Percentiles rank a stretch among this genome's conserved stretches.
Evolutionary conservation across 2,113 vertebrate species (phyloP).

Genomic region (Tauraco erythrolophus): DNA sequence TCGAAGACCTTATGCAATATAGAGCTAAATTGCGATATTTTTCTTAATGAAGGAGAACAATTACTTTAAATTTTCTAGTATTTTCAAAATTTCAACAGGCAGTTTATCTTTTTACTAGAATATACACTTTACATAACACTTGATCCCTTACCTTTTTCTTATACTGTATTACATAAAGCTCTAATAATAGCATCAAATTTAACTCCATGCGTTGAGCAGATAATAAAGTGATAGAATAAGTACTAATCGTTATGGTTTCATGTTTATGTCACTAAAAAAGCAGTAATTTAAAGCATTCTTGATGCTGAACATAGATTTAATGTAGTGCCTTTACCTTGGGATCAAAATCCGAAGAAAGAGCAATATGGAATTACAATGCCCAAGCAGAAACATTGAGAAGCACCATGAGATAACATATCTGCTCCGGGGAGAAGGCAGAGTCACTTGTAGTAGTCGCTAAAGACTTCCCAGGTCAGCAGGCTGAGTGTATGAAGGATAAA

Average conservation of each 20-base stretch:
- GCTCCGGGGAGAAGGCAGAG: neutral
- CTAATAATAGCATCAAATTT: neutral
- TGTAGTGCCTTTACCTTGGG: neutral
- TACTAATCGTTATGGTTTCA: neutral
- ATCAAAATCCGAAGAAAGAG: neutral
- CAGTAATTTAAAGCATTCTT: neutral
- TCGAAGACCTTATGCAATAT: neutral
- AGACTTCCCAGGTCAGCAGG: neutral
- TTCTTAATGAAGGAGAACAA: neutral
- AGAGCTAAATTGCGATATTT: neutral
- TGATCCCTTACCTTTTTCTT: neutral
- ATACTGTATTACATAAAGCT: neutral
- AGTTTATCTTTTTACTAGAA: neutral
- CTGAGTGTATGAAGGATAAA: neutral
- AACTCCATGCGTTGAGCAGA: neutral
- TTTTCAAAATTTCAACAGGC: neutral
- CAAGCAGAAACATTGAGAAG: neutral
- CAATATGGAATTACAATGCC: neutral
- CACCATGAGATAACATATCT: neutral
- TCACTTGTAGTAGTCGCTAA: neutral
- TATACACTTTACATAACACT: neutral
- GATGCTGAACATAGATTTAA: neutral
- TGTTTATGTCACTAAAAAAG: neutral
- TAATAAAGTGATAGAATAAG: neutral
- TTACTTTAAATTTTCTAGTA: neutral